Evolutionary conservation across 2,113 vertebrate genomes (phyloP).

Genomic region (Grus americana): DNA sequence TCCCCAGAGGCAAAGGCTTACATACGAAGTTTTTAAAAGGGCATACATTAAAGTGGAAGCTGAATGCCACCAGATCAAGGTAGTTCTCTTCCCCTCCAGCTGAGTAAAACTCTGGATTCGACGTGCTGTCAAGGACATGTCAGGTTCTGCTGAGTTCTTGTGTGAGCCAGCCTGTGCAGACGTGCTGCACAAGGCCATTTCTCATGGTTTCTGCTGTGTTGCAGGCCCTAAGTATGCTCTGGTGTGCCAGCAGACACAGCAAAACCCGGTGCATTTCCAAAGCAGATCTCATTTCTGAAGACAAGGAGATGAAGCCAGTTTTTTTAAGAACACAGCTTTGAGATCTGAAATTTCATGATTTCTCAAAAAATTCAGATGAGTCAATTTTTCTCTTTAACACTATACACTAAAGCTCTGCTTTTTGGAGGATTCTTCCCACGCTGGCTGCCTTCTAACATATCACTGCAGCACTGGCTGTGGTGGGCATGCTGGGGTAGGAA

Average conservation of each 20-base stretch:
- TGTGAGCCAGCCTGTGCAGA: neutral
- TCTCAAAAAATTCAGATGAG: neutral
- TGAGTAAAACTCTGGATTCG: neutral
- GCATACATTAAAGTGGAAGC: neutral
- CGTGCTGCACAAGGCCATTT: neutral
- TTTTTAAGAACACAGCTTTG: neutral
- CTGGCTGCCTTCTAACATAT: neutral
- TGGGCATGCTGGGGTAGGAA: neutral
- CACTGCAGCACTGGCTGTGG: neutral
- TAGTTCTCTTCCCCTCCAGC: neutral
- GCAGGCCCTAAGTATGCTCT: neutral
- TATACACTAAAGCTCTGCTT: neutral
- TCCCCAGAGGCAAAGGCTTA: neutral
- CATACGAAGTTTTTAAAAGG: neutral
- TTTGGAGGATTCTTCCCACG: neutral
- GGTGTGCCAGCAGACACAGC: neutral
- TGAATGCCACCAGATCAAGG: neutral
- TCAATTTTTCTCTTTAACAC: neutral
- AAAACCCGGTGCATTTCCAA: neutral
- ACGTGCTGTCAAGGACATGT: neutral
- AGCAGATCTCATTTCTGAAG: neutral
- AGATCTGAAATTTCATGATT: neutral
- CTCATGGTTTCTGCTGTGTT: accelerated
- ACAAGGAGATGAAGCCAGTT: neutral
- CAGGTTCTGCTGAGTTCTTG: neutral